phyloP scores from a whole-genome alignment of 2,888 invertebrate genomes.

The Operophtera brumata region DNA sequence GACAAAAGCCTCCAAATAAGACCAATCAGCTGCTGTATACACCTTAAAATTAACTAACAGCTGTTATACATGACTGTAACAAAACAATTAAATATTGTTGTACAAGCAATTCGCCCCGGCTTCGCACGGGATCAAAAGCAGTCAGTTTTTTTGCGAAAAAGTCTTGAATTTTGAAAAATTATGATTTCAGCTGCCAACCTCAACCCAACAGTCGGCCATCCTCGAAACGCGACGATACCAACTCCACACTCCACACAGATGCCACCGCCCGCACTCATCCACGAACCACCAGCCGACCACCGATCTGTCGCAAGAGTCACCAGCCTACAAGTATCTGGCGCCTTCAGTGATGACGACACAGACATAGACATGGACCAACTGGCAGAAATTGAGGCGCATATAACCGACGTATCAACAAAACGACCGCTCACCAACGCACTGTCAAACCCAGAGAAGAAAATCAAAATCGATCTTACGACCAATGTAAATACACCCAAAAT shows the following conservation, averaged over 20 bases:
- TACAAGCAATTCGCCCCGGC: too few relatives aligned
- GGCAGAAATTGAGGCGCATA: conserved; percentile 61
- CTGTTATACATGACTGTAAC: too few relatives aligned
- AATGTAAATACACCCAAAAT: not conserved
- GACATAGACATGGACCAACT: conserved; percentile 64
- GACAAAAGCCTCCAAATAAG: too few relatives aligned
- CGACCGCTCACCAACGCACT: conserved; percentile 38
- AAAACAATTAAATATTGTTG: too few relatives aligned
- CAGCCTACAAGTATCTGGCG: conserved; percentile 39
- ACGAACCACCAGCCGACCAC: conserved; percentile 36
- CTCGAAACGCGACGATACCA: conserved; percentile 50
- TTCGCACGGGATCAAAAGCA: too few relatives aligned
- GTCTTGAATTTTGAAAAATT: too few relatives aligned
- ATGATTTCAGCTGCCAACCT: conserved; percentile 28
- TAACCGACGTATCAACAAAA: conserved; percentile 46
- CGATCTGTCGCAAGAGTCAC: conserved; percentile 48
- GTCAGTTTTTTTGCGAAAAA: too few relatives aligned
- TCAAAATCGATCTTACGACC: conserved; percentile 44
- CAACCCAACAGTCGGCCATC: conserved; percentile 41
- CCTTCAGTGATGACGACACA: conserved; percentile 50
- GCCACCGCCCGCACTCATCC: conserved; percentile 36
- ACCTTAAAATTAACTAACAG: too few relatives aligned
- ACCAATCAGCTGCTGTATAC: too few relatives aligned
- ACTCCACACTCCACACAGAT: conserved; percentile 48
- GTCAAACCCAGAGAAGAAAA: conserved; percentile 56